phyloP scores from a whole-genome alignment of 2,888 invertebrate genomes.

The Ophion ellenae region DNA sequence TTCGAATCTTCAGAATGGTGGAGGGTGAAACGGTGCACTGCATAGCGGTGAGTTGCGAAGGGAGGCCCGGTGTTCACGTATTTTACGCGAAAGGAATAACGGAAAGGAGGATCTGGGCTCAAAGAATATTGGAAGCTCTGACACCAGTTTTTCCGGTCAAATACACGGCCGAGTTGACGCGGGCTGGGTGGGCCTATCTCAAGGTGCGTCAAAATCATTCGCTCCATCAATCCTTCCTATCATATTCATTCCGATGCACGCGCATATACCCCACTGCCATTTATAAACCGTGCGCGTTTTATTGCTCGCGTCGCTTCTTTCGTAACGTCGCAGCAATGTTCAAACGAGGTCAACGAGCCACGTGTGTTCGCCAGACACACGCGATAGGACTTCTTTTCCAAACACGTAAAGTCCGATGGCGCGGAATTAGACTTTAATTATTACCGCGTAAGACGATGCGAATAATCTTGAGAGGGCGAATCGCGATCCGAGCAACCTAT shows the following conservation, averaged over 20 bases:
- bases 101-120: slow-evolving; percentile 89
- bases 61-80: slow-evolving; percentile 76
- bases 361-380: background rate
- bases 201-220: slow-evolving; percentile 79
- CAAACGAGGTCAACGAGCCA: slow-evolving; percentile 48
- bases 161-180: slow-evolving; percentile 89
- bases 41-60: slow-evolving; percentile 77
- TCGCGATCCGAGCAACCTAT: background rate
- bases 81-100: slow-evolving; percentile 79
- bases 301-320: slow-evolving; percentile 24
- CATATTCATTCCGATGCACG: background rate
- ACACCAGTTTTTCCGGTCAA: slow-evolving; percentile 88
- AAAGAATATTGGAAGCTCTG: slow-evolving; percentile 90
- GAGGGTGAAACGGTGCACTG: slow-evolving; percentile 80
- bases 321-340: slow-evolving; percentile 38
- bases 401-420: slow-evolving; percentile 40
- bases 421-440: slow-evolving; percentile 27
- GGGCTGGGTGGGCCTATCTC: slow-evolving; percentile 93
- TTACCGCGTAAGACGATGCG: background rate
- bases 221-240: background rate
- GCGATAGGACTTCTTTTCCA: slow-evolving; percentile 40
- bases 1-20: slow-evolving; percentile 72
- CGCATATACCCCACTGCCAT: background rate
- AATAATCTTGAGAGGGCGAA: no score
- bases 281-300: slow-evolving; percentile 20